A percentile compares a stretch with the other conserved stretches of the same genome.
Conservation (phyloP, 2,797 vertebrate species). For the Hippopotamyrus pictus region DNA sequence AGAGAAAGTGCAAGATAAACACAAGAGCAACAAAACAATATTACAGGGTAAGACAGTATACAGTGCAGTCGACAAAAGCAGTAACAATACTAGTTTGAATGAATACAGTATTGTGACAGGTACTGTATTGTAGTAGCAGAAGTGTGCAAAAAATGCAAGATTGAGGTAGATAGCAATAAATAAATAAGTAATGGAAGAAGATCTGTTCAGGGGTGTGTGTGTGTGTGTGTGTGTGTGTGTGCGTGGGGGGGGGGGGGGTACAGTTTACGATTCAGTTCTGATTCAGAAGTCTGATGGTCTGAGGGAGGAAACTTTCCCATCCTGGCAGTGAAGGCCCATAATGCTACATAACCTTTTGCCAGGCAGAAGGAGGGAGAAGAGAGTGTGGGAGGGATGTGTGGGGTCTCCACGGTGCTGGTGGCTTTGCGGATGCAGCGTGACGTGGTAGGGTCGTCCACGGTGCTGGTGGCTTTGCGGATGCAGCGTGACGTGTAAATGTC, state of each 20-base stretch:
- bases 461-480: background rate
- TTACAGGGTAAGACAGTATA: background rate
- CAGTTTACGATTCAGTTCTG: background rate
- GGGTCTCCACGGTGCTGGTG: background rate
- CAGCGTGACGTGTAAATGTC: background rate
- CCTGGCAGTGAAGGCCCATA: background rate
- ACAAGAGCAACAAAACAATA: background rate
- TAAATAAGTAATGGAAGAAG: background rate
- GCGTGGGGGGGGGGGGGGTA: background rate
- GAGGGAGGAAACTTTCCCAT: background rate
- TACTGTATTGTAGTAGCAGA: background rate
- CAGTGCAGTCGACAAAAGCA: background rate
- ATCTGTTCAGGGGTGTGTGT: background rate
- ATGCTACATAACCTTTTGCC: background rate
- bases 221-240: background rate
- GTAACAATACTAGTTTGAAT: background rate
- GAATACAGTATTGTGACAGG: background rate
- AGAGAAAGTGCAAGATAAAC: background rate
- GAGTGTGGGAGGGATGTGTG: background rate
- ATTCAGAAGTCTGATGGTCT: background rate
- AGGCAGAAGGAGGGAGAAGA: background rate
- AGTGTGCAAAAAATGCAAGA: background rate
- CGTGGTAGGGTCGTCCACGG: background rate
- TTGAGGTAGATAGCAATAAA: background rate
- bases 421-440: background rate